A percentile compares a stretch with the other conserved stretches of the same genome.
phyloP scores from a whole-genome alignment of 2,888 invertebrate species.

The Aleiodes alternator region DNA sequence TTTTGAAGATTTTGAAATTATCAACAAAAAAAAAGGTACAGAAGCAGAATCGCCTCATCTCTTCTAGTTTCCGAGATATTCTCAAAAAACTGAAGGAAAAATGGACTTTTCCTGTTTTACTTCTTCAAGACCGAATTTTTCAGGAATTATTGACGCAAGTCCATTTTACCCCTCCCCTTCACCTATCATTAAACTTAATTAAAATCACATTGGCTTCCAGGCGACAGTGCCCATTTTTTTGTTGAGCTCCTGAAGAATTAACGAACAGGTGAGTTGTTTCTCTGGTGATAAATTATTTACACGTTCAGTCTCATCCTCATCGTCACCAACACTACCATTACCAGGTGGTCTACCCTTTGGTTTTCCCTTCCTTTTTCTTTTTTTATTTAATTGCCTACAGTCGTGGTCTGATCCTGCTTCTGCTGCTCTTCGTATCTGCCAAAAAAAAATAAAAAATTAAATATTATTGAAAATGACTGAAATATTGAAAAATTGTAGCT shows the following conservation, averaged over 20 bases:
- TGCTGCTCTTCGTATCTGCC: slow-evolving; percentile 69
- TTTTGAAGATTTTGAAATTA: too few relatives aligned
- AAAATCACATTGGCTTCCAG: slow-evolving; percentile 79
- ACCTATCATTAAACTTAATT: not conserved
- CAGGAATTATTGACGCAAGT: too few relatives aligned
- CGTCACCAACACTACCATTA: slow-evolving; percentile 76
- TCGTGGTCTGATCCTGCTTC: slow-evolving; percentile 71
- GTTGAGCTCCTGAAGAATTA: slow-evolving; percentile 88
- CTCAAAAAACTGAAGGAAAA: too few relatives aligned
- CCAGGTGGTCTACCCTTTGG: slow-evolving; percentile 71
- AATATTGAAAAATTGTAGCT: too few relatives aligned
- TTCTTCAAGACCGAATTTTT: too few relatives aligned
- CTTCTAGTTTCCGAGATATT: too few relatives aligned
- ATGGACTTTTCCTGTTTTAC: too few relatives aligned
- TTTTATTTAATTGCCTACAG: slow-evolving; percentile 72
- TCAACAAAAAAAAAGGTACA: too few relatives aligned
- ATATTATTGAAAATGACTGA: not conserved
- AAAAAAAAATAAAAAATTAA: slow-evolving; percentile 20
- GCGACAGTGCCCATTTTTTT: slow-evolving; percentile 85
- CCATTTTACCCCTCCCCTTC: too few relatives aligned
- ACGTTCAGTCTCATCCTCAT: slow-evolving; percentile 78
- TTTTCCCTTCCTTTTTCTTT: slow-evolving; percentile 72
- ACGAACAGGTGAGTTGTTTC: slow-evolving; percentile 83
- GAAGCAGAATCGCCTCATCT: too few relatives aligned
- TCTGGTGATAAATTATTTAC: slow-evolving; percentile 78